phyloP scores from a whole-genome alignment of 2,888 invertebrate genomes.

The Homarus gammarus region DNA sequence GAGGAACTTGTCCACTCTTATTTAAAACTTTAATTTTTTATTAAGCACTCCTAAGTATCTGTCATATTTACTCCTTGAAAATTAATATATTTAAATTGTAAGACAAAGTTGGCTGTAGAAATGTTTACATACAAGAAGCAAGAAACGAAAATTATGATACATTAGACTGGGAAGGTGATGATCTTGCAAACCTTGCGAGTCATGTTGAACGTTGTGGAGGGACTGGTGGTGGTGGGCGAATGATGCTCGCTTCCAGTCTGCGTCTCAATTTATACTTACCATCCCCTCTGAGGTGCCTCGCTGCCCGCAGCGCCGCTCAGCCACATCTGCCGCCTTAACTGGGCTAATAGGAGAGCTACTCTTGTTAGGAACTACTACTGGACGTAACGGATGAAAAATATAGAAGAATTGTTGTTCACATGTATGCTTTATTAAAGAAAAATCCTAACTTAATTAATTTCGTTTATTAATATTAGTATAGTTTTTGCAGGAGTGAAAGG shows the following conservation, averaged over 20 bases:
- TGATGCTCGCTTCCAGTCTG: background rate
- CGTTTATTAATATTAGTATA: background rate
- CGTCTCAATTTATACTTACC: background rate
- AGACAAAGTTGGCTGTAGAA: too few species aligned
- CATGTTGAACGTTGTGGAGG: background rate
- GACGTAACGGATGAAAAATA: background rate
- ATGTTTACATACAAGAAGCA: too few species aligned
- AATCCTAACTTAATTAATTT: background rate
- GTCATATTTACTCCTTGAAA: too few species aligned
- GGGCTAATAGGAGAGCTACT: background rate
- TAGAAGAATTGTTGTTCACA: background rate
- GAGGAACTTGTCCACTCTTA: too few species aligned
- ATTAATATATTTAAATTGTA: too few species aligned
- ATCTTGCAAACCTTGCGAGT: background rate
- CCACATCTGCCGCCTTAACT: background rate
- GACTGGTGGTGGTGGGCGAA: background rate
- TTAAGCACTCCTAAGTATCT: too few species aligned
- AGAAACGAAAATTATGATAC: background rate
- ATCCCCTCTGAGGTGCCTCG: background rate
- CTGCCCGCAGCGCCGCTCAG: too few species aligned
- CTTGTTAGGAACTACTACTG: background rate
- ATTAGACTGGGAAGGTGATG: too few species aligned
- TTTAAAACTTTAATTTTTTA: too few species aligned
- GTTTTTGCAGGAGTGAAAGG: background rate
- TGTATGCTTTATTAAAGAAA: background rate